A percentile compares a stretch with the other conserved stretches of the same genome.
These are phyloP conservation scores for Orgyia antiqua DNA, from an alignment of 2,888 invertebrate genomes.

Conservation along the genomic window DNA sequence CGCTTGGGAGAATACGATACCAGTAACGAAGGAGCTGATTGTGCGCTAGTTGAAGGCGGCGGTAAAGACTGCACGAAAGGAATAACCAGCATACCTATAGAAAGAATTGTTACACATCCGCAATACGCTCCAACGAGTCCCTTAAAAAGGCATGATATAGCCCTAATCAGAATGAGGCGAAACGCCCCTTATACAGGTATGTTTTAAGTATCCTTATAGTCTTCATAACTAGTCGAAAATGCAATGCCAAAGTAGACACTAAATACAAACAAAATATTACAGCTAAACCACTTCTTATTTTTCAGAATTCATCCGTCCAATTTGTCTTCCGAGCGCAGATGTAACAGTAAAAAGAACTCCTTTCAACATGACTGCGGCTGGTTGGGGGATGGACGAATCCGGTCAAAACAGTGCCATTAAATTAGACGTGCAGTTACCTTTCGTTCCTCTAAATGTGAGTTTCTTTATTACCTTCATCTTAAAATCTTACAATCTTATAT, in stretches of 20 bases:
- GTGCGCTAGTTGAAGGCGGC: neutral
- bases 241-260: no score
- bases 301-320: slow-evolving; percentile 59
- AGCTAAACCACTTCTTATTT: no score
- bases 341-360: slow-evolving; percentile 15
- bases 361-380: slow-evolving; percentile 9
- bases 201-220: no score
- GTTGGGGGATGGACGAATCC: slow-evolving; percentile 28
- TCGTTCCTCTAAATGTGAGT: slow-evolving; percentile 5
- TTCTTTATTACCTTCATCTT: no score
- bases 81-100: slow-evolving; percentile 10
- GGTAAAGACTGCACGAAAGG: slow-evolving; percentile 8
- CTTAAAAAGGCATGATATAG: slow-evolving; percentile 10
- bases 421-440: slow-evolving; percentile 32
- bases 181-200: slow-evolving; percentile 15
- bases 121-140: slow-evolving; percentile 2
- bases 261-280: no score
- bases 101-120: slow-evolving; percentile 9
- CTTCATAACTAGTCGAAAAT: neutral
- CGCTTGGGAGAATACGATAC: slow-evolving; percentile 9
- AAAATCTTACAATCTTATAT: no score
- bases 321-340: slow-evolving; percentile 49
- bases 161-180: slow-evolving; percentile 10
- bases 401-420: slow-evolving; percentile 34
- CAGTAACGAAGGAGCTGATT: slow-evolving; percentile 9